These are phyloP conservation scores for Lepeophtheirus salmonis DNA, from an alignment of 1,140 invertebrate genomes.

Conservation along the genomic window DNA sequence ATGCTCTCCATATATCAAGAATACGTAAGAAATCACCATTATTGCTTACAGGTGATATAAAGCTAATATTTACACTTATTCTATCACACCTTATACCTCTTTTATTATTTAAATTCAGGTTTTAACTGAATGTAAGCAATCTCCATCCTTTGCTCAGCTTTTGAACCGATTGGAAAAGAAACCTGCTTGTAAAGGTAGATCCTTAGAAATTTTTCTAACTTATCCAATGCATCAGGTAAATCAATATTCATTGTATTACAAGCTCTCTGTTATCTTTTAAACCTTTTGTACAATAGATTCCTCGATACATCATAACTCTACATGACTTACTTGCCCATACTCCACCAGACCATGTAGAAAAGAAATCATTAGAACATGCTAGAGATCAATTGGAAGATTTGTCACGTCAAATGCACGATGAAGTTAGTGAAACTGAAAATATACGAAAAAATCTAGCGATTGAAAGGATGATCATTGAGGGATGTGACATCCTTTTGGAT, in stretches of 20 bases:
- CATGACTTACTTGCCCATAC: slow-evolving; percentile 79
- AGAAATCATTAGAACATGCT: slow-evolving; percentile 68
- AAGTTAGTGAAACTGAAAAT: slow-evolving; percentile 84
- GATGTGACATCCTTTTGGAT: slow-evolving; percentile 78
- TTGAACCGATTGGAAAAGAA: slow-evolving; percentile 66
- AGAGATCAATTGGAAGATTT: slow-evolving; percentile 54
- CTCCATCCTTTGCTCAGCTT: slow-evolving; percentile 53
- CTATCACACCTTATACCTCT: no score
- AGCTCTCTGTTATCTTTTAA: neutral
- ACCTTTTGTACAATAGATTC: slow-evolving; percentile 42
- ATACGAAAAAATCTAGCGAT: slow-evolving; percentile 77
- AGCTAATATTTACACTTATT: no score
- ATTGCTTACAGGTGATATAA: slow-evolving; percentile 39
- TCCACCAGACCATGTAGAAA: slow-evolving; percentile 81
- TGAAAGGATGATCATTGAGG: slow-evolving; percentile 84
- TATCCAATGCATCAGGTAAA: slow-evolving; percentile 88
- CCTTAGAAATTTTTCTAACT: slow-evolving; percentile 71
- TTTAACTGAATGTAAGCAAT: slow-evolving; percentile 77
- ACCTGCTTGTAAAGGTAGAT: slow-evolving; percentile 57
- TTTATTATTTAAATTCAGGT: no score
- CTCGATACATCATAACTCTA: slow-evolving; percentile 73
- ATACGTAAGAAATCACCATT: slow-evolving; percentile 82
- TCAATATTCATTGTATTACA: neutral
- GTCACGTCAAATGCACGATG: slow-evolving; percentile 61
- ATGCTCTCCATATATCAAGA: slow-evolving; percentile 89